Evolutionary conservation across 37 sponge, comb jelly and placozoan genomes (phyloP), one percentile per base, ranked within the genome.

Genomic region (Aplysina aerophoba): DNA sequence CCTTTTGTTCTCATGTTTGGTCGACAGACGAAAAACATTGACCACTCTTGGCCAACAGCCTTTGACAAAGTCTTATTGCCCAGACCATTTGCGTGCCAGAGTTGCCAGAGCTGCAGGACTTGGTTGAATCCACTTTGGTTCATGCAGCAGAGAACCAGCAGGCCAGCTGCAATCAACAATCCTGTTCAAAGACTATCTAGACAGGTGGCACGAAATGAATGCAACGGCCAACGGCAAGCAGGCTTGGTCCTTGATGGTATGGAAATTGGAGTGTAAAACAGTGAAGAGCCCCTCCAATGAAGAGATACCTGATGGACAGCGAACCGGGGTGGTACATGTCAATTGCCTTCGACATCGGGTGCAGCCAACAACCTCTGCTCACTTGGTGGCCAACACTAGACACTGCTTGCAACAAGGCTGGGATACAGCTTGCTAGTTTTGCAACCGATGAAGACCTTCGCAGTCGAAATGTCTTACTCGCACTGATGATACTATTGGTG

Each of bases 171-270:
- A 83, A 89, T 37, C 20, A 69, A 21, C 63, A 80, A n/a, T n/a
- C n/a, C n/a, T n/a, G n/a, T n/a, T n/a, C n/a, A n/a, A n/a, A n/a
- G n/a, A n/a, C n/a, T n/a, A n/a, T n/a, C n/a, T n/a, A n/a, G n/a
- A n/a, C n/a, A n/a, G n/a, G n/a, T n/a, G n/a, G n/a, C n/a, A n/a
- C n/a, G n/a, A n/a, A n/a, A n/a, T n/a, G 13, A 89, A 54, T 92
- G 11, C 69, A 88, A 33, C 21, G 73, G 22, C 92, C 88, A n/a
- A 88, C 85, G 6, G 83, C 86, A 31, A 86, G 92, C 31, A 92
- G 82, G 62, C 86, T 92, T 27, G 92, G 85, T 40, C 75, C 66
- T 27, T 81, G 62, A 28, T 92, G 92, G 89, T 88, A 92, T 38
- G 58, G 59, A 14, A 30, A 30, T 30, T 55, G 81, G 81, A 68